phyloP scores from a whole-genome alignment of 2,888 invertebrate species.

The Diploptera punctata region DNA sequence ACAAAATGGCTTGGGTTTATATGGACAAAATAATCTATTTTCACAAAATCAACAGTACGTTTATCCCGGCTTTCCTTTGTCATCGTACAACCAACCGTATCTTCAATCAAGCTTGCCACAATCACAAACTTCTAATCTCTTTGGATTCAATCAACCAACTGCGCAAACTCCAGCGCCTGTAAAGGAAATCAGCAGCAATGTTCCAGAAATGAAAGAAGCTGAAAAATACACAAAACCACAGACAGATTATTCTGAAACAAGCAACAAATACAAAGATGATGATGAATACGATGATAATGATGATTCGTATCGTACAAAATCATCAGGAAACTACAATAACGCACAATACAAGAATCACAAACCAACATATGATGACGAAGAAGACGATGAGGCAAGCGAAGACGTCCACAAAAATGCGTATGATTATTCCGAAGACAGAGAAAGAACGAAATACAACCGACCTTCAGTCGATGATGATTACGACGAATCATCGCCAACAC shows the following conservation, averaged over 20 bases:
- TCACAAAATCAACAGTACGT: too few relatives aligned
- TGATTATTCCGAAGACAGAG: neutral
- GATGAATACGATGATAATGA: neutral
- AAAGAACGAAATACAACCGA: neutral
- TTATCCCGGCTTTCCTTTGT: neutral
- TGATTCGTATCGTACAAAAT: neutral
- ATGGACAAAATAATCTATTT: too few relatives aligned
- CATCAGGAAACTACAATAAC: neutral
- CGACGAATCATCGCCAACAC: slow-evolving; percentile 1
- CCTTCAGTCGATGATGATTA: neutral
- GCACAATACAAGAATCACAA: neutral
- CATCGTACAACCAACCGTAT: neutral
- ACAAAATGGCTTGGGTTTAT: too few relatives aligned
- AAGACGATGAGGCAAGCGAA: too few relatives aligned
- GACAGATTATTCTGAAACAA: neutral
- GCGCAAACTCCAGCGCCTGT: neutral
- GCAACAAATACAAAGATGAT: neutral
- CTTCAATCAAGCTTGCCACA: neutral
- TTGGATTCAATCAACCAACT: neutral
- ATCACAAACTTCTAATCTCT: neutral
- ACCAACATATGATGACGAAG: neutral
- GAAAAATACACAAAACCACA: neutral
- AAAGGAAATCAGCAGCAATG: neutral
- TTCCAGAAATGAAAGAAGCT: neutral
- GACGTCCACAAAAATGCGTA: neutral